Evolutionary conservation across 2,888 invertebrate species (phyloP).

Genomic region (Pachycephus smyrnensis): DNA sequence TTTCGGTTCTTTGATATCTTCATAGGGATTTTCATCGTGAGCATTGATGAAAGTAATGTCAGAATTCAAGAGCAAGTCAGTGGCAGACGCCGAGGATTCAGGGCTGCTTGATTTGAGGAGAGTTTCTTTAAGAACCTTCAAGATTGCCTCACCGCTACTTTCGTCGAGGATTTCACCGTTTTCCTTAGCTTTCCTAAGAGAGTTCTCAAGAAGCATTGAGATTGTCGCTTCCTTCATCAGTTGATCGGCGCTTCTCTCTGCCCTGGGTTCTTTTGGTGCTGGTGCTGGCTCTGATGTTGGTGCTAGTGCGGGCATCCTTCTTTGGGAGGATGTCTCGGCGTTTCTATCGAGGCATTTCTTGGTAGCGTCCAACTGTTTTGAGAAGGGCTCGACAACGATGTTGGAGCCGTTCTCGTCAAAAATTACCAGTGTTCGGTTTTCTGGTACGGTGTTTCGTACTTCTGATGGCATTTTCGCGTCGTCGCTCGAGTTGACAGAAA

Average conservation of each 20-base stretch:
- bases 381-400: conserved; percentile 50
- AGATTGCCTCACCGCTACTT: conserved; percentile 60
- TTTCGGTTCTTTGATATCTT: conserved; percentile 61
- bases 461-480: conserved; percentile 1
- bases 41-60: conserved; percentile 58
- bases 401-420: conserved; percentile 63
- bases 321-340: not conserved
- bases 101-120: conserved; percentile 54
- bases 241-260: conserved; percentile 4
- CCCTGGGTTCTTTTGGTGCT: conserved; percentile 1
- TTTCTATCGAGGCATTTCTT: not conserved
- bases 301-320: not conserved
- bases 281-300: not conserved
- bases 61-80: conserved; percentile 49
- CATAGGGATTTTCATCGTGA: conserved; percentile 66
- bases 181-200: conserved; percentile 57
- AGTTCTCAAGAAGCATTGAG: conserved; percentile 61
- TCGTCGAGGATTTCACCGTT: conserved; percentile 61
- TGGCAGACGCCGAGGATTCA: conserved; percentile 53
- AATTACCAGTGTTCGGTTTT: conserved; percentile 61
- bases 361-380: not conserved
- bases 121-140: conserved; percentile 63
- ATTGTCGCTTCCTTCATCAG: conserved; percentile 56
- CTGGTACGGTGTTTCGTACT: conserved; percentile 16
- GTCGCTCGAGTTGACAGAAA: conserved; percentile 56